These are phyloP conservation scores for Rhinichthys osculus DNA, from an alignment of 2,797 vertebrate genomes.

Conservation along the genomic window DNA sequence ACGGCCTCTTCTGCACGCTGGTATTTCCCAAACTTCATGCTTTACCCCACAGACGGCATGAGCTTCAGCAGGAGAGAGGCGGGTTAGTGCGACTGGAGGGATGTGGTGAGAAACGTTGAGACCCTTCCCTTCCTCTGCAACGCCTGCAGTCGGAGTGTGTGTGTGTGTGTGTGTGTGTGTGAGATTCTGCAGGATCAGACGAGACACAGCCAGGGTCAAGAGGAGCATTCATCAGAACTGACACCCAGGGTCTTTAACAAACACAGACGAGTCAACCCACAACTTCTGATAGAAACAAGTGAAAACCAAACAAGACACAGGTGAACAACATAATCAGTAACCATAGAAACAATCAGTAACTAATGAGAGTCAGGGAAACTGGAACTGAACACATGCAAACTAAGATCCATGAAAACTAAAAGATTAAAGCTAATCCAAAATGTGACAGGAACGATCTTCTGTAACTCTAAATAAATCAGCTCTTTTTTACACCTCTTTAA, in stretches of 20 bases:
- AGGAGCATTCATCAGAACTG: too few relatives aligned
- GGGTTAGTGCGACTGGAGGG: background rate
- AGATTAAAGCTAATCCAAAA: background rate
- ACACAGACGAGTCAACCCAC: background rate
- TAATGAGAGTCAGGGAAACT: background rate
- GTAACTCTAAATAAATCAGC: background rate
- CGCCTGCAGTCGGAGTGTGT: too few relatives aligned
- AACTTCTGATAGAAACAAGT: background rate
- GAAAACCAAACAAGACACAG: background rate
- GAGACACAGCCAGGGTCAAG: too few relatives aligned
- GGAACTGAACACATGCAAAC: background rate
- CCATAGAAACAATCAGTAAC: background rate
- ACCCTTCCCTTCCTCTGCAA: background rate
- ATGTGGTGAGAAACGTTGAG: conserved; percentile 27
- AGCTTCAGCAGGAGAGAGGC: background rate
- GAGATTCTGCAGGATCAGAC: too few relatives aligned
- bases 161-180: too few relatives aligned
- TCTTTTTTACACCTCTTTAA: background rate
- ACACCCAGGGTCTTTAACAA: too few relatives aligned
- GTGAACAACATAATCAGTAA: background rate
- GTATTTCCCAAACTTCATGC: conserved; percentile 8
- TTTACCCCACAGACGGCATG: too few relatives aligned
- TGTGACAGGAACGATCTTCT: background rate
- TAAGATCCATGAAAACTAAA: background rate
- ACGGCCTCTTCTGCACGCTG: background rate